Evolutionary conservation across 2,113 vertebrate species (phyloP).

Genomic region (Pagrus major): DNA sequence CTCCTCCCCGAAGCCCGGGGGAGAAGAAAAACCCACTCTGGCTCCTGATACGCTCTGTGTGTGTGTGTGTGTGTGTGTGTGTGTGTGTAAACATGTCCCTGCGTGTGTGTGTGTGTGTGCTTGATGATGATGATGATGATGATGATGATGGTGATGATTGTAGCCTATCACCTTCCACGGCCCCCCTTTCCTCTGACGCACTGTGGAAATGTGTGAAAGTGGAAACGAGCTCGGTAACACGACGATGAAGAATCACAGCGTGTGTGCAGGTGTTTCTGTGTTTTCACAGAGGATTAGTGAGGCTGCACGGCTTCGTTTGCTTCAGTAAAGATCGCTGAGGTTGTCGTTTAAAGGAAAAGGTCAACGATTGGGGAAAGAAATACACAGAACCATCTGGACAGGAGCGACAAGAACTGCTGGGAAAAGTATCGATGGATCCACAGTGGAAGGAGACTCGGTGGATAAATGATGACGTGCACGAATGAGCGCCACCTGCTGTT

Average conservation of each 20-base stretch:
- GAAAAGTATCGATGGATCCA: too few species aligned
- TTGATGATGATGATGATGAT: conserved; percentile 24
- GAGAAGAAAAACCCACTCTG: conserved; percentile 40
- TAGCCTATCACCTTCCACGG: conserved; percentile 57
- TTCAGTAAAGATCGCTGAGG: neutral
- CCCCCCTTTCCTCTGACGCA: conserved; percentile 52
- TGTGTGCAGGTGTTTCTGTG: conserved; percentile 64
- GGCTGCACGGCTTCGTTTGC: neutral
- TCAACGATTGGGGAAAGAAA: neutral
- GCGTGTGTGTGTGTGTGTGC: conserved; percentile 24
- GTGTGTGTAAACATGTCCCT: conserved; percentile 2
- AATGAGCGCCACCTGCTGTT: too few species aligned
- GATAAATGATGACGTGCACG: too few species aligned
- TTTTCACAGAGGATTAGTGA: conserved; percentile 49
- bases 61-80: too few species aligned
- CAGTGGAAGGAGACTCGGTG: too few species aligned
- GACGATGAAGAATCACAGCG: conserved; percentile 54
- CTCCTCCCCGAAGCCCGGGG: conserved; percentile 41
- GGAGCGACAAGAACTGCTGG: too few species aligned
- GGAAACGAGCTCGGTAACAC: conserved; percentile 36
- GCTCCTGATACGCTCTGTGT: conserved; percentile 58
- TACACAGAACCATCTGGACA: too few species aligned
- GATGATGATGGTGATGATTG: conserved; percentile 51
- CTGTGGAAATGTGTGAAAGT: conserved; percentile 42
- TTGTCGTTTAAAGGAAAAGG: neutral